Conservation (phyloP, 2,113 vertebrate species). For the Probosciger aterrimus region DNA sequence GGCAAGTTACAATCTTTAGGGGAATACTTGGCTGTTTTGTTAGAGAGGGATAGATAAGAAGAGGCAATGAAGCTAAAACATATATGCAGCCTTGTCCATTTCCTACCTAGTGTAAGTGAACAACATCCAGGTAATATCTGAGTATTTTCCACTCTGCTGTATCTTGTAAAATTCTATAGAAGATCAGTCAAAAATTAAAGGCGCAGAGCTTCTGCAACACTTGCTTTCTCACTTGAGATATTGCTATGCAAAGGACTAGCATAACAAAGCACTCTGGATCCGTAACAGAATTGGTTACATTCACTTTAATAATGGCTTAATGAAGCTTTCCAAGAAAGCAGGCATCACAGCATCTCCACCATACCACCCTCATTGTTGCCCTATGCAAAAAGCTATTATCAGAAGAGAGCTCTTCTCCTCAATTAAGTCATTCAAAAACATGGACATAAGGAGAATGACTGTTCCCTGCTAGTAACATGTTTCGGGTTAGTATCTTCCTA, state of each 20-base stretch:
- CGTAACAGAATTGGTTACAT: background rate
- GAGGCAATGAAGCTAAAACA: background rate
- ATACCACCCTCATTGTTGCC: background rate
- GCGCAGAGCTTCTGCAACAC: background rate
- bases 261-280: background rate
- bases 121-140: background rate
- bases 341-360: background rate
- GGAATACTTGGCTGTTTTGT: background rate
- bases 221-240: background rate
- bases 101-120: background rate
- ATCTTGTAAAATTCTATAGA: background rate
- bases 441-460: conserved; percentile 29
- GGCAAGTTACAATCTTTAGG: background rate
- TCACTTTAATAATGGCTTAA: background rate
- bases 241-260: background rate
- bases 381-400: background rate
- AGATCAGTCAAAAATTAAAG: background rate
- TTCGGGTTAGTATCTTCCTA: background rate
- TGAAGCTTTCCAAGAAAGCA: background rate
- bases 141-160: background rate
- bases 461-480: conserved; percentile 43
- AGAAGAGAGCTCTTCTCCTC: conserved; percentile 5
- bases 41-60: background rate
- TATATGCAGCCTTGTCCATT: background rate
- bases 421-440: conserved; percentile 49